Percentiles rank a stretch among this genome's conserved stretches.
Evolutionary conservation across 1,140 invertebrate species (phyloP).

Genomic region (Pseudachorutes palmiensis): DNA sequence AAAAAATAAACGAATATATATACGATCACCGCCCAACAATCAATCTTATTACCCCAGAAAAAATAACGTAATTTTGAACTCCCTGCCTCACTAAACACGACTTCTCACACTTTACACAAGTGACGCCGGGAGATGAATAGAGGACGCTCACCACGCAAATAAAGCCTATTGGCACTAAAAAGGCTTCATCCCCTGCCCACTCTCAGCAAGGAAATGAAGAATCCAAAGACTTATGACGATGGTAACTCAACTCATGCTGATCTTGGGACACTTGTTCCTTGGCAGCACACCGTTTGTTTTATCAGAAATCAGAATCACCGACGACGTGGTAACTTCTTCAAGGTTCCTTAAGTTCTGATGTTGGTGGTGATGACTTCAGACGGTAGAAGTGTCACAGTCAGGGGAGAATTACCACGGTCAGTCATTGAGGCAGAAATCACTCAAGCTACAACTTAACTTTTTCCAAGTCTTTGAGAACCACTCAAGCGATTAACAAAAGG

Average conservation of each 20-base stretch:
- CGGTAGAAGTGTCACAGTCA: neutral
- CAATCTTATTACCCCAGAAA: slow-evolving; percentile 27
- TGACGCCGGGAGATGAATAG: neutral
- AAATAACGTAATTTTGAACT: neutral
- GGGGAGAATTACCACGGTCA: neutral
- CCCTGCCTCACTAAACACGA: neutral
- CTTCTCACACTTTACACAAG: slow-evolving; percentile 7
- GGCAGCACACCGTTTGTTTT: neutral
- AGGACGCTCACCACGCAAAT: neutral
- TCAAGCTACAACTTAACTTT: too few species aligned
- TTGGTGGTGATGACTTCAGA: neutral
- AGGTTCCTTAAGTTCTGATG: neutral
- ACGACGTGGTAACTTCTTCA: neutral
- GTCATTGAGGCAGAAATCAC: neutral
- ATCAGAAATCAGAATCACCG: neutral
- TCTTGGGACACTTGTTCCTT: neutral
- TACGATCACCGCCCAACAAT: slow-evolving; percentile 32
- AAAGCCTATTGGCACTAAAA: too few species aligned
- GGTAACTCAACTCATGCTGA: neutral
- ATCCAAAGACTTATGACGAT: neutral
- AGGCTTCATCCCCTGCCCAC: neutral
- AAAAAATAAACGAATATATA: neutral
- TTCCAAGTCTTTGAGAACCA: neutral
- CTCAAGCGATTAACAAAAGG: slow-evolving; percentile 1
- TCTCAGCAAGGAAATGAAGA: neutral